Conservation (phyloP, 2,113 vertebrate genomes). For the Prietella phreatophila region DNA sequence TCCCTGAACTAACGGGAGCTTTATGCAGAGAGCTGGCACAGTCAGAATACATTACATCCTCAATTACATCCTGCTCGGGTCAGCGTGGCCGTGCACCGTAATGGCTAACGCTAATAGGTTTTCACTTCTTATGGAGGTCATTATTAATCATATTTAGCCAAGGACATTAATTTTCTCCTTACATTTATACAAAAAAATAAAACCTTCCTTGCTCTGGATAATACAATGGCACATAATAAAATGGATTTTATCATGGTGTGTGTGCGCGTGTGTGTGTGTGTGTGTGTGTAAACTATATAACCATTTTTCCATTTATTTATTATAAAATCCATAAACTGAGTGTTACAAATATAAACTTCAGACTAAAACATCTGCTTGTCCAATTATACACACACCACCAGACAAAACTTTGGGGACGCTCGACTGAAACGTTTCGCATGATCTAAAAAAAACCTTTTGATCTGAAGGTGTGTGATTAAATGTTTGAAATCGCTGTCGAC, state of each 20-base stretch:
- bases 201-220: not conserved
- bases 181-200: not conserved
- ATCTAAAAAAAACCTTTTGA: too few relatives aligned
- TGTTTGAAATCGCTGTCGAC: too few relatives aligned
- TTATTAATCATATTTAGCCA: conserved; percentile 45
- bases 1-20: not conserved
- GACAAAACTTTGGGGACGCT: too few relatives aligned
- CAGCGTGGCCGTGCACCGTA: conserved; percentile 33
- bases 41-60: conserved; percentile 45
- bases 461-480: too few relatives aligned
- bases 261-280: too few relatives aligned
- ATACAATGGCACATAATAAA: not conserved
- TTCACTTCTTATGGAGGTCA: conserved; percentile 32
- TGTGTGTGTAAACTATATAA: too few relatives aligned
- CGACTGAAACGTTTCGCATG: too few relatives aligned
- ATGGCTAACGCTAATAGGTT: conserved; percentile 42
- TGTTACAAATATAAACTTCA: too few relatives aligned
- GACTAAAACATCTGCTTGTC: too few relatives aligned
- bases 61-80: conserved; percentile 32
- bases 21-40: conserved; percentile 25
- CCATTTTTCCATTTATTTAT: too few relatives aligned
- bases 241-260: not conserved
- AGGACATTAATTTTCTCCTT: conserved; percentile 20
- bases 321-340: too few relatives aligned
- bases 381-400: too few relatives aligned